phyloP scores from a whole-genome alignment of 2,797 vertebrate species.

The Myiotriccus ornatus region DNA sequence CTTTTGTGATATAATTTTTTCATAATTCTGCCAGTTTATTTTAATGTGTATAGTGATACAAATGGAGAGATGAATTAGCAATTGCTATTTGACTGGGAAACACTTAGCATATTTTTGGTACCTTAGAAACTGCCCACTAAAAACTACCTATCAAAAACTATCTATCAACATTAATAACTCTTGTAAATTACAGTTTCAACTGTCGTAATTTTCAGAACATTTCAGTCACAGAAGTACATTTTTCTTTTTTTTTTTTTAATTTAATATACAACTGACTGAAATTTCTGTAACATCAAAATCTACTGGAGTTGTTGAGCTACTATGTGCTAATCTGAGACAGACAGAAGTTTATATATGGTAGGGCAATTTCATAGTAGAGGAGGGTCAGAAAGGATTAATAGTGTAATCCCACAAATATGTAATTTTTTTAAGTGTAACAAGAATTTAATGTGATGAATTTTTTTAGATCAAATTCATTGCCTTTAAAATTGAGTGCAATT shows the following conservation, averaged over 20 bases:
- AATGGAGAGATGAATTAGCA: neutral
- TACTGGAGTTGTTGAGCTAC: neutral
- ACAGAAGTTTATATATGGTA: neutral
- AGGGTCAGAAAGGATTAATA: neutral
- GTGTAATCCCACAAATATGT: neutral
- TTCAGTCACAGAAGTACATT: neutral
- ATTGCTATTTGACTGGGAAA: neutral
- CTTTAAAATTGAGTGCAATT: neutral
- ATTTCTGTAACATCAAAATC: neutral
- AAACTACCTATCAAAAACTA: neutral
- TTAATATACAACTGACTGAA: neutral
- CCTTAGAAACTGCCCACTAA: neutral
- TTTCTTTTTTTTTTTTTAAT: neutral
- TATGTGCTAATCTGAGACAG: neutral
- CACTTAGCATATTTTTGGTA: neutral
- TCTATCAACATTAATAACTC: neutral
- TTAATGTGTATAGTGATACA: neutral
- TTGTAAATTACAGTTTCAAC: neutral
- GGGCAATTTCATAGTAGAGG: neutral
- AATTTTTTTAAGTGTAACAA: neutral
- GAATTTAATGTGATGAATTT: neutral
- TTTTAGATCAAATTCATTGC: neutral
- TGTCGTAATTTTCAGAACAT: neutral
- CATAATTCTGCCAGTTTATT: neutral
- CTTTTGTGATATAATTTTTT: neutral